These are phyloP conservation scores for Drosophila saltans DNA, from an alignment of 1,140 invertebrate genomes.

Conservation along the genomic window DNA sequence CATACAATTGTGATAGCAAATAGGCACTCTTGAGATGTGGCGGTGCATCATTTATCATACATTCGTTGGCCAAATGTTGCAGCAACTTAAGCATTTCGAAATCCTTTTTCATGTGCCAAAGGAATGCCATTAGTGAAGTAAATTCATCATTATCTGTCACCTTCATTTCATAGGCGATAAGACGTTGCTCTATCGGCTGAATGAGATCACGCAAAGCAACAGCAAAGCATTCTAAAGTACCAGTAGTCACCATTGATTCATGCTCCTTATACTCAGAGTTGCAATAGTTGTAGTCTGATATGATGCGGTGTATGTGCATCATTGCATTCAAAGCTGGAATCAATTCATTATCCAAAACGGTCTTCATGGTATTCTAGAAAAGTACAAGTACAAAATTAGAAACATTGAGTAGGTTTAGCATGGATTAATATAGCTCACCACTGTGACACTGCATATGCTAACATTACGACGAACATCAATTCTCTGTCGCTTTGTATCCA, in stretches of 20 bases:
- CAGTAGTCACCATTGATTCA: neutral
- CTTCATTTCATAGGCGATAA: constrained; percentile 52
- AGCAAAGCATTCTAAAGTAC: constrained; percentile 64
- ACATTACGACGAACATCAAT: constrained; percentile 56
- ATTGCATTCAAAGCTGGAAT: constrained; percentile 56
- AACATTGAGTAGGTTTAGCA: neutral
- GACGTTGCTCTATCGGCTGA: constrained; percentile 44
- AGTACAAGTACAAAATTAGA: constrained; percentile 1
- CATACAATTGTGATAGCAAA: constrained; percentile 56
- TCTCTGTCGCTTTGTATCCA: constrained; percentile 14
- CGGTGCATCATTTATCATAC: constrained; percentile 38
- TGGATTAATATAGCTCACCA: constrained; percentile 36
- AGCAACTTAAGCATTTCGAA: constrained; percentile 42
- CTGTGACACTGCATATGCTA: constrained; percentile 53
- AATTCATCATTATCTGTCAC: constrained; percentile 22
- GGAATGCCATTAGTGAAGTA: constrained; percentile 44
- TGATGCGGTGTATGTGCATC: constrained; percentile 39
- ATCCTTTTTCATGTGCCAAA: constrained; percentile 32
- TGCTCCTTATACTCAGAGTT: constrained; percentile 1
- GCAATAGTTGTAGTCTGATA: constrained; percentile 21
- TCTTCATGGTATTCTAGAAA: constrained; percentile 27
- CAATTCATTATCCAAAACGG: constrained; percentile 30
- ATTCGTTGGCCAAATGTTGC: constrained; percentile 3
- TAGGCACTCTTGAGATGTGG: constrained; percentile 55
- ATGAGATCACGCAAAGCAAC: constrained; percentile 58